A percentile compares a stretch with the other conserved stretches of the same genome.
phyloP scores from a whole-genome alignment of 2,797 vertebrate genomes.

The Loriculus beryllinus region DNA sequence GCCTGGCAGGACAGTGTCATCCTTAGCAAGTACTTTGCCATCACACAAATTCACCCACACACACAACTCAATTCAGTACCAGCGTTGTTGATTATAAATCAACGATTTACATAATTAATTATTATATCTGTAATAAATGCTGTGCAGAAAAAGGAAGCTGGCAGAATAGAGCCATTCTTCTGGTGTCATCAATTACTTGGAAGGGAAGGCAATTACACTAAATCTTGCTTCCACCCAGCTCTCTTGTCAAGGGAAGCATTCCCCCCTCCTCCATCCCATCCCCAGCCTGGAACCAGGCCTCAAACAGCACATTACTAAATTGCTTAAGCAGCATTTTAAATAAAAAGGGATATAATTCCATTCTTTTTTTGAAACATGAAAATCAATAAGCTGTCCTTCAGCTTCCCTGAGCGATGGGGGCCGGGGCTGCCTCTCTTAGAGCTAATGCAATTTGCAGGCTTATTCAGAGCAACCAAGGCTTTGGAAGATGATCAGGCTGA shows the following conservation, averaged over 20 bases:
- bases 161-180: constrained; percentile 57
- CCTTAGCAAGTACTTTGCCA: not conserved
- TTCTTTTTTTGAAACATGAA: constrained; percentile 70
- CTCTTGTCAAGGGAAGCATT: constrained; percentile 59
- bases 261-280: constrained; percentile 19
- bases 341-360: constrained; percentile 76
- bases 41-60: constrained; percentile 1
- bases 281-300: constrained; percentile 53
- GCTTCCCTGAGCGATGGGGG: constrained; percentile 67
- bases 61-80: constrained; percentile 63
- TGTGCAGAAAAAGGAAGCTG: not conserved
- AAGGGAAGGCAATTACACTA: constrained; percentile 62
- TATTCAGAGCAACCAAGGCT: constrained; percentile 12
- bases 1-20: not conserved
- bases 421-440: not conserved
- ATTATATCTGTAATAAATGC: constrained; percentile 72
- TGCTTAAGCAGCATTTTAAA: constrained; percentile 76
- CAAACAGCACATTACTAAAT: constrained; percentile 67
- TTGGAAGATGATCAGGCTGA: constrained; percentile 60
- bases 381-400: constrained; percentile 80
- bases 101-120: constrained; percentile 76
- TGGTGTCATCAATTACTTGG: constrained; percentile 60
- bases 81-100: constrained; percentile 64
- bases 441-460: constrained; percentile 71
- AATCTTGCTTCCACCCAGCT: constrained; percentile 37